A percentile compares a stretch with the other conserved stretches of the same genome.
Evolutionary conservation across 1,140 invertebrate species (phyloP).

Genomic region (Mactra quadrangularis): DNA sequence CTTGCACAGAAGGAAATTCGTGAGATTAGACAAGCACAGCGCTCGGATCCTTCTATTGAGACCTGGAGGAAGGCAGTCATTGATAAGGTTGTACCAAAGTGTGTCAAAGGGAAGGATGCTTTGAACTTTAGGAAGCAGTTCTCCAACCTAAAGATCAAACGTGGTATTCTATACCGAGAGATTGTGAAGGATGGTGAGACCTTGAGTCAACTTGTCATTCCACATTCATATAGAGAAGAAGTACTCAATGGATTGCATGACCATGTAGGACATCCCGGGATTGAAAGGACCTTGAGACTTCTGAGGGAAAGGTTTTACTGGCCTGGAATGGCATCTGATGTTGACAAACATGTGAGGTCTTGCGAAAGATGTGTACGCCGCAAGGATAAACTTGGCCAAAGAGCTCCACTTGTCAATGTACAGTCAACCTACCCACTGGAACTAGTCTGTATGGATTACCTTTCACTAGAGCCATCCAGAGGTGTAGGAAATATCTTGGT

Average conservation of each 20-base stretch:
- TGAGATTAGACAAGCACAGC: background rate
- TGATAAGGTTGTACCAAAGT: background rate
- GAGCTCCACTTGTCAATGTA: background rate
- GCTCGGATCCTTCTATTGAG: background rate
- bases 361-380: background rate
- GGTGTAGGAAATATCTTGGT: background rate
- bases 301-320: too few species aligned
- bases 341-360: background rate
- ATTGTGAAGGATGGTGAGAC: background rate
- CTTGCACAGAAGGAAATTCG: background rate
- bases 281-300: too few species aligned
- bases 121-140: background rate
- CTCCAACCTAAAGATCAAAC: background rate
- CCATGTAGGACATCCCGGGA: too few species aligned
- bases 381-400: background rate
- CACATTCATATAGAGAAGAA: background rate
- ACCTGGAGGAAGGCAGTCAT: background rate
- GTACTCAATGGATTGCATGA: background rate
- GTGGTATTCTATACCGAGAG: background rate
- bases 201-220: background rate
- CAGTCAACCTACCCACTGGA: background rate
- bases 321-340: too few species aligned
- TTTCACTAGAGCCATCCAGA: background rate
- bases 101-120: background rate
- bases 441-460: conserved; percentile 1